Base-by-base conservation (phyloP, 2,797 vertebrate species). In the Platalea minor region DNA sequence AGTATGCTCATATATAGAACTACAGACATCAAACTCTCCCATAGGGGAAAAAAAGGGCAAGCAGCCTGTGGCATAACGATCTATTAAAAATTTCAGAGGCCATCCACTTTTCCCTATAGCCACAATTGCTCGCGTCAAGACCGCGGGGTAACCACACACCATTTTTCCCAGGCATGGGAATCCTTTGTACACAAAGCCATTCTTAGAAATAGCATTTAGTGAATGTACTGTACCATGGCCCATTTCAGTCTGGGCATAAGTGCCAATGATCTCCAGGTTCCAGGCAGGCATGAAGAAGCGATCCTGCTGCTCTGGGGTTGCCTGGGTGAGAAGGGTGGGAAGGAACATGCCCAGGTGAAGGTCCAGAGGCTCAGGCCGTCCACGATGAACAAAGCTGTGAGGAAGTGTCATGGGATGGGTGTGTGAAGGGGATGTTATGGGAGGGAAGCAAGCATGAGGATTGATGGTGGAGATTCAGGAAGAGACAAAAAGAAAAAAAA, bases 301-400 rank as follows among this genome's bases (percentile, higher is more conserved):
- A 88, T 99, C 98, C 98, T 99, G 99, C 97, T 99, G 99, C 93
- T 99, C 99, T 80, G 98, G 98, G 67, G 99, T 99, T 95, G 99
- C 99, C 98, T 99, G 99, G 98, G 99, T 99, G 97, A 99, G 98
- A 92, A 99, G 98, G 43, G 99, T 99, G 95, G 99, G 99, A 96
- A 99, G 99, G 98, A 99, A 99, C 99, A 99, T 99, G 97, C 98
- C 99, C 97, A 99, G 98, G 88, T 99, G 99, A 93, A 99, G 99
- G 89, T 99, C 99, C 98, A 99, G 97, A 95, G 99, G 99, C 72
- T 98, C 98, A 53, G 99, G 98, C 74, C 98, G 98, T 97, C 98
- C 98, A 7, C 97, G 98, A 93, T 99, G 98, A 95, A 99, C 98
- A 98, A 97, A 99, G 92, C 99, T 99, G 98, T 79, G 85, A 93